Base-by-base conservation (phyloP, 2,113 vertebrate species). In the Rhinolophus sinicus region DNA sequence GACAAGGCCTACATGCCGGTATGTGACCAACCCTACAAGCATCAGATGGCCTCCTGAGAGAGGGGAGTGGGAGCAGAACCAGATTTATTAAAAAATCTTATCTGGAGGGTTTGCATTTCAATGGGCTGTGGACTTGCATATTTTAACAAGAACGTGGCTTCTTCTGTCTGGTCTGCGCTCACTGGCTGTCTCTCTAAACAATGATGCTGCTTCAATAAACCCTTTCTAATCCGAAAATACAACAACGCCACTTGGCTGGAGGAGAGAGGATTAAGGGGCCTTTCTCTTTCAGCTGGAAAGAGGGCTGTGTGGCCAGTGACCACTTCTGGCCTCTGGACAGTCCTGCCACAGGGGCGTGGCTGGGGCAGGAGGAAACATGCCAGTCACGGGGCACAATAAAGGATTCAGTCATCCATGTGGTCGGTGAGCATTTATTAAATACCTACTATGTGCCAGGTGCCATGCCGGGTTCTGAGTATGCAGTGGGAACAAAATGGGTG, bases 11-110 rank as follows among this genome's bases (percentile, higher is more conserved):
- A 97, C 65, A 93, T 97, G 98, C 98, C 60, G 85, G 97, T 97
- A 94, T 97, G 98, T 92, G 97, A 97, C 97, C 97, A 98, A 98
- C 98, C 98, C 98, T 97, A 98, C 98, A 98, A 98, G 98, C 97
- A 98, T 98, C 98, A 98, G 98, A 98, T 98, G 98, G 98, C 98
- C 98, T 98, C 97, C 96, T 97, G 95, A 22, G 97, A 98, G 96
- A 95, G 70, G 73, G 82, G 21, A 80, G 73, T 76, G 69, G 85
- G 56, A 98, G 98, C 98, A 98, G 98, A 98, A 98, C 96, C 97
- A 98, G 98, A 98, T 99, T 99, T 99, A 99, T 99, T 98, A 98
- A 98, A 98, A 99, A 99, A 98, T 99, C 98, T 98, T 99, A 99
- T 99, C 98, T 99, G 98, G 97, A 99, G 98, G 98, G 98, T 98